These are phyloP conservation scores for Rhynchonema sp. DNA, from an alignment of 2,888 invertebrate species.

Conservation along the genomic window DNA sequence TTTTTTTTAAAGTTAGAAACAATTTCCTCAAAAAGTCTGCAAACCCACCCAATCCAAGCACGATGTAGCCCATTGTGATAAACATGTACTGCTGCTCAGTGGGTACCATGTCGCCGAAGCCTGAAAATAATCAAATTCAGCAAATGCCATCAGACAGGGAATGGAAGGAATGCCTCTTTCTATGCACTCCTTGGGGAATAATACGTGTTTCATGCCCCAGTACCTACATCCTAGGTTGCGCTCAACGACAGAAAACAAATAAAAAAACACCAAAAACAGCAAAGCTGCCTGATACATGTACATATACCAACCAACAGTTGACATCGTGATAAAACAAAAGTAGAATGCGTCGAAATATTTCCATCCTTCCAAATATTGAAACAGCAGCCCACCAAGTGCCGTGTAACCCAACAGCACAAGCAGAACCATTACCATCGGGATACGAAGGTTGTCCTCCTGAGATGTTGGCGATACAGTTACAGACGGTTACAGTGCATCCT, in stretches of 20 bases:
- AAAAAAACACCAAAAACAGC: too few relatives aligned
- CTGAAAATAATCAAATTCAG: constrained; percentile 6
- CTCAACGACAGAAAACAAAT: too few relatives aligned
- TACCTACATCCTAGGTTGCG: too few relatives aligned
- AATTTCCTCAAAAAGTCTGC: neutral
- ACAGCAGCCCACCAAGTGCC: constrained; percentile 23
- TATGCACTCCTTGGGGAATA: too few relatives aligned
- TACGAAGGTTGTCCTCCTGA: neutral
- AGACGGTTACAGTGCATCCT: too few relatives aligned
- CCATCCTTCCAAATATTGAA: constrained; percentile 22
- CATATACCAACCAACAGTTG: too few relatives aligned
- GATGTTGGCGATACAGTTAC: too few relatives aligned
- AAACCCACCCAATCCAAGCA: constrained; percentile 17
- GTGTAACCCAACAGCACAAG: constrained; percentile 13
- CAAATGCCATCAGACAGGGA: too few relatives aligned
- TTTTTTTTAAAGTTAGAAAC: neutral
- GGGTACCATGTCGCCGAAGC: constrained; percentile 26
- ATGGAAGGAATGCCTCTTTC: neutral
- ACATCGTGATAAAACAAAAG: constrained; percentile 28
- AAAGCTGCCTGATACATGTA: too few relatives aligned
- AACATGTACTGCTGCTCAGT: constrained; percentile 25
- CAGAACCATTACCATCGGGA: neutral
- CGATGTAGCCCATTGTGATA: constrained; percentile 27
- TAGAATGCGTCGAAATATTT: constrained; percentile 25
- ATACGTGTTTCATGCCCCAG: too few relatives aligned